Percentiles rank a stretch among this genome's conserved stretches.
These are phyloP conservation scores for Vireo altiloquus DNA, from an alignment of 2,113 vertebrate genomes.

Conservation along the genomic window DNA sequence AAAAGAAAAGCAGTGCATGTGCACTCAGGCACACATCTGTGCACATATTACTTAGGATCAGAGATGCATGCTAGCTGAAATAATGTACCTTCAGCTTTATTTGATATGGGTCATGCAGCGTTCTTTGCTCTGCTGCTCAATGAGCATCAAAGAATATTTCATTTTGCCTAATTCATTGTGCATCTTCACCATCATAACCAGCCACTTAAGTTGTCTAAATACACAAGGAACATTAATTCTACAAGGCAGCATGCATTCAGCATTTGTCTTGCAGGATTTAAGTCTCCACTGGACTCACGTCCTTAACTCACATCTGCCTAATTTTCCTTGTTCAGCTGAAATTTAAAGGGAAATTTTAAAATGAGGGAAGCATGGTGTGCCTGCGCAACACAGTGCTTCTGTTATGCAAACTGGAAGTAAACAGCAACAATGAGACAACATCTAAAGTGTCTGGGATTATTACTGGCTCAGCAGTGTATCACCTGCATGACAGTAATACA, in stretches of 20 bases:
- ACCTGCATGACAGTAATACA: not conserved
- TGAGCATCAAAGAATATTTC: not conserved
- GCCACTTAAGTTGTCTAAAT: constrained; percentile 17
- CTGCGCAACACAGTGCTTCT: not conserved
- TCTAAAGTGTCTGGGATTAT: not conserved
- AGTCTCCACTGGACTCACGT: not conserved
- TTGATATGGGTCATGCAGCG: not conserved
- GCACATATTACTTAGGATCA: not conserved
- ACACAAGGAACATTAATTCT: not conserved
- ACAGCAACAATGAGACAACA: not conserved
- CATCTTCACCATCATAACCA: constrained; percentile 7
- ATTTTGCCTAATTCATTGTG: constrained; percentile 7
- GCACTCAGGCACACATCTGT: not conserved
- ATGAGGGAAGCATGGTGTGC: not conserved
- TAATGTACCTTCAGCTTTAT: not conserved
- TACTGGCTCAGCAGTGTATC: not conserved
- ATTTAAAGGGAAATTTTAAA: not conserved
- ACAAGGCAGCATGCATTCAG: not conserved
- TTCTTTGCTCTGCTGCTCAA: not conserved
- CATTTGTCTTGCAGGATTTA: not conserved
- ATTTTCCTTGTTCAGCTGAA: not conserved
- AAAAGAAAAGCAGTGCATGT: not conserved
- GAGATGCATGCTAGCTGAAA: not conserved
- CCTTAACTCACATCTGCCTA: not conserved
- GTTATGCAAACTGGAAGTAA: not conserved